Conservation (phyloP, 2,113 vertebrate genomes). For the Heterochromis multidens region DNA sequence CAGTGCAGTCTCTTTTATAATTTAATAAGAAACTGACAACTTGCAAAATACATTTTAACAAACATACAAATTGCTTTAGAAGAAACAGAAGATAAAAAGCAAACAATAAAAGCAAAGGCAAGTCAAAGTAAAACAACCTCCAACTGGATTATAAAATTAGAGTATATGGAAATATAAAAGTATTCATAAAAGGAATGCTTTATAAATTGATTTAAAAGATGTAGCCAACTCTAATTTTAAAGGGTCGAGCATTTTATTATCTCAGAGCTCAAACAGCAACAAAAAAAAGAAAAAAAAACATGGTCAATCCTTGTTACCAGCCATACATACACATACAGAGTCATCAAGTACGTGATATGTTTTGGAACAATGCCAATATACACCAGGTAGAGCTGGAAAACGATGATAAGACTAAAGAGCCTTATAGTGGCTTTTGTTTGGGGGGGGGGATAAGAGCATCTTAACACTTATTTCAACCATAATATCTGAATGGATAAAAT, state of each 20-base stretch:
- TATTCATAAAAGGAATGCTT: neutral
- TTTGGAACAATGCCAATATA: neutral
- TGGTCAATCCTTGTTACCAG: too few relatives aligned
- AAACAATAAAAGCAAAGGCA: neutral
- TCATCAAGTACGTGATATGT: neutral
- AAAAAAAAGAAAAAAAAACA: neutral
- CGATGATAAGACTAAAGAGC: neutral
- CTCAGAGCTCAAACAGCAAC: neutral
- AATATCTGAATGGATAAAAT: too few relatives aligned
- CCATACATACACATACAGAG: too few relatives aligned
- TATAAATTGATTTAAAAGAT: neutral
- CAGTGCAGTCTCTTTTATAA: neutral
- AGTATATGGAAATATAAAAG: neutral
- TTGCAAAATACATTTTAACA: neutral
- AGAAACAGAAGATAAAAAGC: neutral
- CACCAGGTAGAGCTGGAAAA: neutral
- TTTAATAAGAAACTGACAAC: neutral
- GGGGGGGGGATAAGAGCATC: neutral
- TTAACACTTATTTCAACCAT: fast-evolving
- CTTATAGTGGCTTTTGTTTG: neutral
- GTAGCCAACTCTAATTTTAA: neutral
- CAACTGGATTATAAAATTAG: neutral
- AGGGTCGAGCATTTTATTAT: neutral
- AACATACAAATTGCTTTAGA: neutral
- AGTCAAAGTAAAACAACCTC: neutral